A percentile compares a stretch with the other conserved stretches of the same genome.
Conservation (phyloP, 64 coral and sea anemone species). For the Trachythela sp. region DNA sequence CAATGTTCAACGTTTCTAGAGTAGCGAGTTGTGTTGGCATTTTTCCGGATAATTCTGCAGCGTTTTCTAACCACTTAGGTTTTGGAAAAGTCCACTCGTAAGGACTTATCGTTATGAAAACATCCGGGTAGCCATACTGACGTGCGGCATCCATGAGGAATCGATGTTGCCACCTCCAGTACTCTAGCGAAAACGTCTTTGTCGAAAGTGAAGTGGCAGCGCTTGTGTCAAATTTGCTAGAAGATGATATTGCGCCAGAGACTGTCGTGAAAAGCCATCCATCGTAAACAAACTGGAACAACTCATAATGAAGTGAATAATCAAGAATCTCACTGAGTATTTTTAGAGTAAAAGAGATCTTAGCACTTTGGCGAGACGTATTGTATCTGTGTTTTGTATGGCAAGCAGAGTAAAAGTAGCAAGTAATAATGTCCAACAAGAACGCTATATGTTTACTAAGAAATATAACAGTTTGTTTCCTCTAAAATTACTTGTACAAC, state of each 20-base stretch:
- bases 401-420: too few relatives aligned
- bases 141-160: background rate
- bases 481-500: too few relatives aligned
- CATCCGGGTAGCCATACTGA: background rate
- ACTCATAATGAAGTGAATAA: background rate
- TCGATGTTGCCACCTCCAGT: background rate
- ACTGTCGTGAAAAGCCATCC: background rate
- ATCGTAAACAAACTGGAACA: background rate
- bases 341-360: background rate
- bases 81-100: constrained; percentile 53
- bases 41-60: background rate
- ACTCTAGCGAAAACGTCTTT: background rate
- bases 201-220: background rate
- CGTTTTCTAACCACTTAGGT: constrained; percentile 12
- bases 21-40: background rate
- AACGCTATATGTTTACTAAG: too few relatives aligned
- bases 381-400: too few relatives aligned
- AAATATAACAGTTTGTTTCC: too few relatives aligned
- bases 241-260: background rate
- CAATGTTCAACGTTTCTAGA: constrained; percentile 28
- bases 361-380: background rate
- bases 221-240: background rate
- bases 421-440: too few relatives aligned
- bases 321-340: constrained; percentile 5
- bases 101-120: constrained; percentile 39